Evolutionary conservation across 2,888 invertebrate species (phyloP), one percentile per base, ranked within the genome.

Genomic region (Epinotia nisella): DNA sequence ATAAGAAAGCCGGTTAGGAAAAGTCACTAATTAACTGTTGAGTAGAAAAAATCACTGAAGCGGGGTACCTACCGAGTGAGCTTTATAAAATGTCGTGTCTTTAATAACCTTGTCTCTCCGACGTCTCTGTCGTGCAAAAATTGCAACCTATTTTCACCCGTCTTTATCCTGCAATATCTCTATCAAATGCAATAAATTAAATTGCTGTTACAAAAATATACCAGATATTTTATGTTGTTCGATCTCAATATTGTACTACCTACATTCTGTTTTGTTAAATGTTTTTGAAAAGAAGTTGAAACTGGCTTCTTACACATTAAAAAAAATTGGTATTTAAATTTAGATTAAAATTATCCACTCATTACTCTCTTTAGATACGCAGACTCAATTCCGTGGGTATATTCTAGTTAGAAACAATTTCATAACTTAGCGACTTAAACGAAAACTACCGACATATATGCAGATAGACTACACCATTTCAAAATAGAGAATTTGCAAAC

Each of bases 1-100:
- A 39, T 24, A 19, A 56, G 1, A 64, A 51, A 7, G n/a, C 17
- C 53, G 24, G 65, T 21, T 56, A 59, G 10, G 39, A 29, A 58
- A 64, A n/a, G 9, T 53, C 24, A 24, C 56, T 45, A 39, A 65
- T 65, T 71, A 65, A 58, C 29, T 17, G n/a, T 24, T 59, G 11
- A 39, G 19, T 17, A 39, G 24, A 41, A 64, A 41, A n/a, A 17
- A 3, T 49, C 60, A 41, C 41, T n/a, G 61, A 35, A 2, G 17
- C 17, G n/a, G 11, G 5, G 1, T n/a, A n/a, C n/a, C n/a, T 24
- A 10, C n/a, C 24, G 55, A n/a, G 45, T 45, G 9, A 10, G 15
- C 41, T 41, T 45, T 13, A 45, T 24, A 45, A 61, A 45, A 59
- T 45, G 17, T 17, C 9, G 9, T 49, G n/a, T 62, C 1, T 49